Base-by-base conservation (phyloP, 1,140 invertebrate species). In the Drosophila kurseongensis region DNA sequence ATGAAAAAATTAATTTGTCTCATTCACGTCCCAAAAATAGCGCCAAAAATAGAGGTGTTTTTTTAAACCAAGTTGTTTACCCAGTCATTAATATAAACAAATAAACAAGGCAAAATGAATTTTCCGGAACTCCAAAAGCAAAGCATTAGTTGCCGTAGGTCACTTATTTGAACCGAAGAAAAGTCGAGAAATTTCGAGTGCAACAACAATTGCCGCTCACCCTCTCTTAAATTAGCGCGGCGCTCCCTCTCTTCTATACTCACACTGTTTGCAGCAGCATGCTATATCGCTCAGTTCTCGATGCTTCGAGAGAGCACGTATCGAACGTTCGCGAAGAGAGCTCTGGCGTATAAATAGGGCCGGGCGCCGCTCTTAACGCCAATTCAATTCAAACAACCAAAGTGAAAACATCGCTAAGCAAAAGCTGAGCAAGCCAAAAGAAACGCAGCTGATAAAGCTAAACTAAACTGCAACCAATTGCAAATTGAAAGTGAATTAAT, bases 311-410 rank as follows among this genome's bases (percentile, higher is more conserved):
- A 71, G 71, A 72, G 73, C 23, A 54, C 45, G 14, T 59, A 73
- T 67, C 58, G 81, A 79, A 82, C 51, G 60, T 85, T 80, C 82
- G 48, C 14, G 50, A 61, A 65, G 27, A 78, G 68, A 60, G 63
- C 54, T 61, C 10, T 13, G 13, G 54, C 16, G 78, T 86, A 86
- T 86, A 86, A 84, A 86, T 86, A 86, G 41, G 13, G 66, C 36
- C 23, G 63, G 7, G 32, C 23, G 13, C 58, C 51, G 42, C 78
- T 78, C 78, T 75, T 78, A 38, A 60, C 23, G 27, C 36, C 77
- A 86, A 45, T 80, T 75, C 42, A 84, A 77, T 56, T 75, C 50
- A 80, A 86, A 56, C 59, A 83, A 75, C 55, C 69, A 52, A 86
- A 72, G 62, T 62, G 78, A 83, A 38, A 65, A 83, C 77, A 73